A percentile compares a stretch with the other conserved stretches of the same genome.
These are phyloP conservation scores for Mormyrus lacerda DNA, from an alignment of 2,113 vertebrate species.

Conservation along the genomic window DNA sequence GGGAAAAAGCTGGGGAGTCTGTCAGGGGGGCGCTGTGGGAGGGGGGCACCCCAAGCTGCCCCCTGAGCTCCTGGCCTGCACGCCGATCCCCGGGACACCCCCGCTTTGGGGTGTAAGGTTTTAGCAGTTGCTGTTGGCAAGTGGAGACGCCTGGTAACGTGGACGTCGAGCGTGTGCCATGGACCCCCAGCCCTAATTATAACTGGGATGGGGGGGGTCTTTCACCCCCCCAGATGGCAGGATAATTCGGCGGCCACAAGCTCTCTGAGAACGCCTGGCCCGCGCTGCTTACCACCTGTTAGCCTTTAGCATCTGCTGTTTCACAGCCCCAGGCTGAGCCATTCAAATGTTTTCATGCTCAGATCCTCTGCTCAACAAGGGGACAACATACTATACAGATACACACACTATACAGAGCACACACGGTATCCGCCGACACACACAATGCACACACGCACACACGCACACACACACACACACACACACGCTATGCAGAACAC, in stretches of 20 bases:
- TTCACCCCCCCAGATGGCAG: background rate
- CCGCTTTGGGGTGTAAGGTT: slow-evolving; percentile 16
- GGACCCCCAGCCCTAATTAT: slow-evolving; percentile 26
- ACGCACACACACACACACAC: slow-evolving; percentile 13
- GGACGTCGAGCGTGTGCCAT: slow-evolving; percentile 16
- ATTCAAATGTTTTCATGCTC: slow-evolving; percentile 43
- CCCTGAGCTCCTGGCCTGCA: background rate
- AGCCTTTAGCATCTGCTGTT: slow-evolving; percentile 35
- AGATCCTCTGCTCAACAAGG: slow-evolving; percentile 42
- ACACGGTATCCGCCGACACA: background rate
- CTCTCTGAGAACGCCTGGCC: slow-evolving; percentile 16
- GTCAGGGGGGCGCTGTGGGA: background rate
- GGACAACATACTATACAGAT: background rate
- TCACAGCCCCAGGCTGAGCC: slow-evolving; percentile 28
- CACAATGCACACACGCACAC: background rate
- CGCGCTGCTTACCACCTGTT: background rate
- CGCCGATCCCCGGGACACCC: background rate
- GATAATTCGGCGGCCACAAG: background rate
- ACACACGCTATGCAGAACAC: background rate
- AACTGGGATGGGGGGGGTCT: slow-evolving; percentile 16
- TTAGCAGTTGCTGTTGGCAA: slow-evolving; percentile 23
- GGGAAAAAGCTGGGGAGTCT: background rate
- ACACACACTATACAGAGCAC: background rate
- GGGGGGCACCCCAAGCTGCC: background rate
- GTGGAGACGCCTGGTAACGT: slow-evolving; percentile 8